Evolutionary conservation across 1,140 invertebrate species (phyloP), one percentile per base, ranked within the genome.

Genomic region (Gonatopus flavifemur): DNA sequence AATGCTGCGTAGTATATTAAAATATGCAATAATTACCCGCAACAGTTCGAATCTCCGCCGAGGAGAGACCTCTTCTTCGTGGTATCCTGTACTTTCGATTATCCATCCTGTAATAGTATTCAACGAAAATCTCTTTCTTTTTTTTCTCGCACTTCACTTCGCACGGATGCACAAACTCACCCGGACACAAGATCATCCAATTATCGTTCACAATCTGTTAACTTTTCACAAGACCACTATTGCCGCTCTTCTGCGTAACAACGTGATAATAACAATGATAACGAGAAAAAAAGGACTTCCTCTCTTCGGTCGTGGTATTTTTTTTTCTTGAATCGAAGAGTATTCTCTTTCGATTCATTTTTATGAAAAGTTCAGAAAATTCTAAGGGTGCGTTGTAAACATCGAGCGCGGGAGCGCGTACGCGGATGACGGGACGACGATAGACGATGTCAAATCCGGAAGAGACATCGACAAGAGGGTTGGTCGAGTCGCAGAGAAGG

Each of bases 11-110:
- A 28, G 12, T 28, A 28, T 7, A 7, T 28, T 28, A 12, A 7
- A 28, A 28, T 28, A 28, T 28, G 25, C 12, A 12, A 28, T 28
- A 7, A 28, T 7, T 28, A n/a, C n/a, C n/a, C 21, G 35, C 57
- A 74, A 69, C 69, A 49, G 63, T 40, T 28, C 49, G 49, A 15
- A 40, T 40, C 31, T 70, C 62, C 3, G 43, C 54, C 1, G 55
- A 55, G 3, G 54, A 52, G 7, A 69, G 44, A 19, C 57, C 61
- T 50, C 64, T 59, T 44, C 62, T 67, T 20, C 43, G 58, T 7
- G 60, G 56, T 30, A 49, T 49, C 41, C 47, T n/a, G n/a, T n/a
- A n/a, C n/a, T n/a, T 60, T 44, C 45, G 37, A 45, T 40, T 43
- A n/a, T 59, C 45, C 52, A 66, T 52, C 28, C 25, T 7, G n/a